phyloP scores from a whole-genome alignment of 2,797 vertebrate species.

The Mormyrus proboscirostris region DNA sequence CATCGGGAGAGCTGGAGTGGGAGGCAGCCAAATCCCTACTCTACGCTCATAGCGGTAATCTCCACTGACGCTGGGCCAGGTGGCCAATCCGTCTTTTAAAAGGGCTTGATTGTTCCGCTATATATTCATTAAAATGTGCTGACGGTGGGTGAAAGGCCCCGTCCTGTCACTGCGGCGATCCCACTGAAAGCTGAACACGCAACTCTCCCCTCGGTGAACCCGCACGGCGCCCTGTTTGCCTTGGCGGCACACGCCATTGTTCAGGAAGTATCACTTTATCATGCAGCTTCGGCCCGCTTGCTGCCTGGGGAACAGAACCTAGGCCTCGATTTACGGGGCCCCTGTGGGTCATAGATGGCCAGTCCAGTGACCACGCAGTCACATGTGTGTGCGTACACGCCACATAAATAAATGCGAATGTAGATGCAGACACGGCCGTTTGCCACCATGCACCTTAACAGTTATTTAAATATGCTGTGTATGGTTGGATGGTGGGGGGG shows the following conservation, averaged over 20 bases:
- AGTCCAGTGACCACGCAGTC: neutral
- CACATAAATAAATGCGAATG: neutral
- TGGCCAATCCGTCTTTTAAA: slow-evolving; percentile 45
- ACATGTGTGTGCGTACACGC: neutral
- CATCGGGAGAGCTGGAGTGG: slow-evolving; percentile 44
- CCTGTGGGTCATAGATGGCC: slow-evolving; percentile 8
- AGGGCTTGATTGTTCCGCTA: slow-evolving; percentile 43
- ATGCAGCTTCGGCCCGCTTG: slow-evolving; percentile 42
- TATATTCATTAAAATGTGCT: slow-evolving; percentile 52
- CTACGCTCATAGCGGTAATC: slow-evolving; percentile 43
- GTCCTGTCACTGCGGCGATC: slow-evolving; percentile 48
- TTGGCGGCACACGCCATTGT: slow-evolving; percentile 49
- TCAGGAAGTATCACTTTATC: slow-evolving; percentile 61
- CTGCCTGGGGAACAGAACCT: slow-evolving; percentile 32
- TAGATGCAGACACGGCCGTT: neutral
- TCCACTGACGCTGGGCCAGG: slow-evolving; percentile 36
- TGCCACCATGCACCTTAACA: neutral
- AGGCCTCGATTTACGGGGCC: slow-evolving; percentile 35
- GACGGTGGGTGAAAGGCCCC: slow-evolving; percentile 42
- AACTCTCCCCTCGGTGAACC: slow-evolving; percentile 47
- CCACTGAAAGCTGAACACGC: slow-evolving; percentile 56
- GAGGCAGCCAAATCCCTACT: slow-evolving; percentile 36
- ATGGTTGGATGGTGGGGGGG: neutral
- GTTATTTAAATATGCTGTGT: neutral
- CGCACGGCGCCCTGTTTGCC: slow-evolving; percentile 50